Percentiles rank a stretch among this genome's conserved stretches.
Conservation (phyloP, 1,140 invertebrate species). For the Leptinotarsa defecta region DNA sequence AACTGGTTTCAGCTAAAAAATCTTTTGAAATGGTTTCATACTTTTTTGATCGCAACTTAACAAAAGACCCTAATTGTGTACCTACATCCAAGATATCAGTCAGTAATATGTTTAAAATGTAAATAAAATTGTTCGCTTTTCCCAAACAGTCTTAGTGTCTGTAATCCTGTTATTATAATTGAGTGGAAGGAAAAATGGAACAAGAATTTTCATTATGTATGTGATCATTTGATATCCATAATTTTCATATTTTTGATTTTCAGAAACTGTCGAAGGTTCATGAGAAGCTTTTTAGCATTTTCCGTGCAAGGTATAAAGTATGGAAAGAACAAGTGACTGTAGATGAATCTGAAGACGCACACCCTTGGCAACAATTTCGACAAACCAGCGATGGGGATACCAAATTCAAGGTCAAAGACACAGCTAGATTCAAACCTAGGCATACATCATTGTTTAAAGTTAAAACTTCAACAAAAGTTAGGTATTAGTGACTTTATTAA, state of each 20-base stretch:
- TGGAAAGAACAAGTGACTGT: slow-evolving; percentile 62
- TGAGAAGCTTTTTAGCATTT: slow-evolving; percentile 55
- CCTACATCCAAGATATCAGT: too few relatives aligned
- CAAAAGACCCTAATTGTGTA: too few relatives aligned
- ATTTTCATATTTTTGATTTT: slow-evolving; percentile 1
- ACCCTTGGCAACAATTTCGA: slow-evolving; percentile 65
- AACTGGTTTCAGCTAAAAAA: too few relatives aligned
- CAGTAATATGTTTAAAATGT: too few relatives aligned
- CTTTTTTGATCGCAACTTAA: too few relatives aligned
- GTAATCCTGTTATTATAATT: too few relatives aligned
- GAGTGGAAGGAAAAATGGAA: too few relatives aligned
- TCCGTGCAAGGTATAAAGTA: slow-evolving; percentile 56
- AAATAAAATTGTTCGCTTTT: too few relatives aligned
- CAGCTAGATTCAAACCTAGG: slow-evolving; percentile 50
- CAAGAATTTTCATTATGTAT: too few relatives aligned
- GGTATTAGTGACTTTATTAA: slow-evolving; percentile 8
- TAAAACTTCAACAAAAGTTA: slow-evolving; percentile 42
- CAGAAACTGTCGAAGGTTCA: slow-evolving; percentile 51
- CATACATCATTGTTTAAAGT: slow-evolving; percentile 46
- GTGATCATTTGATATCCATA: too few relatives aligned
- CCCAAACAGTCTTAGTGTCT: too few relatives aligned
- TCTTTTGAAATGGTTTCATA: too few relatives aligned
- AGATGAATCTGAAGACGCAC: slow-evolving; percentile 59
- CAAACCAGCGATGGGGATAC: slow-evolving; percentile 40
- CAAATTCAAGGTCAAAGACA: slow-evolving; percentile 47